Percentiles rank a stretch among this genome's conserved stretches.
Conservation (phyloP, 2,888 invertebrate genomes). For the Chymomyza fuscimana region DNA sequence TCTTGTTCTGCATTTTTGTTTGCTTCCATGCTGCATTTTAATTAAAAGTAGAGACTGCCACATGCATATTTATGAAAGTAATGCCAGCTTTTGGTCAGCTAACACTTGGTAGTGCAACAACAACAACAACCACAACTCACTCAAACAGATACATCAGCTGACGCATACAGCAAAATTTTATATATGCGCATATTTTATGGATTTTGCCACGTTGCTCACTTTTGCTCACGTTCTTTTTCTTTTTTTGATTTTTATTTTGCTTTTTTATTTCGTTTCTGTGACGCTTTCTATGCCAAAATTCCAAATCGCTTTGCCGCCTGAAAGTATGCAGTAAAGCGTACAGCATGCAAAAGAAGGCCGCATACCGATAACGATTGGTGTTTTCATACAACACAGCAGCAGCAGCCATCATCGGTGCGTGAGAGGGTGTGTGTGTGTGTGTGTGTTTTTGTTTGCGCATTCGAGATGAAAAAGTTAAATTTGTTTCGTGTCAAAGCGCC, state of each 20-base stretch:
- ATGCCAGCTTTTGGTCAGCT: conserved; percentile 34
- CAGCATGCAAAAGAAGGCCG: conserved; percentile 58
- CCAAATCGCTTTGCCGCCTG: conserved; percentile 71
- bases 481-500: conserved; percentile 74
- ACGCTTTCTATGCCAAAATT: conserved; percentile 60
- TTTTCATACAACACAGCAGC: conserved; percentile 25
- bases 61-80: conserved; percentile 73
- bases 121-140: conserved; percentile 26
- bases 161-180: conserved; percentile 45
- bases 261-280: conserved; percentile 19
- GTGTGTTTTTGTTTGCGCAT: conserved; percentile 42
- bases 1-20: conserved; percentile 16
- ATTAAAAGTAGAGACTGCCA: conserved; percentile 65
- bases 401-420: conserved; percentile 6
- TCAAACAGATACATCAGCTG: conserved; percentile 6
- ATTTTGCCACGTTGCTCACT: conserved; percentile 65
- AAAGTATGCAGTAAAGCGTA: conserved; percentile 69
- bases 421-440: conserved; percentile 4
- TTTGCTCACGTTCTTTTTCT: conserved; percentile 33
- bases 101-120: conserved; percentile 18
- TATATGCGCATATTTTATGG: conserved; percentile 73
- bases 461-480: conserved; percentile 73
- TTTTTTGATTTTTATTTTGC: conserved; percentile 15
- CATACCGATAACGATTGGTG: conserved; percentile 62
- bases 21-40: conserved; percentile 60